Conservation (phyloP, 2,888 invertebrate genomes). For the Caenorhabditis wallacei region DNA sequence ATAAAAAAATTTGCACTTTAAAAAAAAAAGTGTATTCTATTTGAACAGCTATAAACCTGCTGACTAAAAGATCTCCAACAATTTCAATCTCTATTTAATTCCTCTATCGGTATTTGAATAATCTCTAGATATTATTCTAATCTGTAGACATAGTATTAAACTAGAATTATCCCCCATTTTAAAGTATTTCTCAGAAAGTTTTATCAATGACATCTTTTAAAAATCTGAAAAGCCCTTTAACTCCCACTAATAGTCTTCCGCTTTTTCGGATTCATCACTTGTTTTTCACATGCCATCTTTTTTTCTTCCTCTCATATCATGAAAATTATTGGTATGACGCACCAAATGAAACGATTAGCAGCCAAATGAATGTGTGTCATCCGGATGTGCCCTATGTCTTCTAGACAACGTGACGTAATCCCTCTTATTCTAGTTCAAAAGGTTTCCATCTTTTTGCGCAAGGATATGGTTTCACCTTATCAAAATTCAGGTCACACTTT, state of each 20-base stretch:
- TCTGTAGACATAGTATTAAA: slow-evolving; percentile 27
- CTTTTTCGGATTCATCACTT: slow-evolving; percentile 4
- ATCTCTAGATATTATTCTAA: slow-evolving; percentile 10
- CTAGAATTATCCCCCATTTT: background rate
- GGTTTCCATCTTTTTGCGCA: slow-evolving; percentile 19
- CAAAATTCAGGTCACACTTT: slow-evolving; percentile 25
- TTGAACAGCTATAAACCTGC: background rate
- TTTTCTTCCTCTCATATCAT: background rate
- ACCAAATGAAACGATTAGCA: slow-evolving; percentile 33
- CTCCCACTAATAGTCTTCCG: background rate
- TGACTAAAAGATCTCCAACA: background rate
- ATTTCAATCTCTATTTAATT: slow-evolving; percentile 14
- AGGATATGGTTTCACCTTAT: background rate
- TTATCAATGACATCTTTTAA: background rate
- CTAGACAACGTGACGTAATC: slow-evolving; percentile 47
- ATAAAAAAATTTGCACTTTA: background rate
- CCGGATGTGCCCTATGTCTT: slow-evolving; percentile 30
- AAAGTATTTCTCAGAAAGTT: background rate
- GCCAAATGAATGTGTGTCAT: slow-evolving; percentile 27
- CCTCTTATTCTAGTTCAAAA: slow-evolving; percentile 20
- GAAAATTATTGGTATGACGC: slow-evolving; percentile 31
- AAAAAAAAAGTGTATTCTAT: background rate
- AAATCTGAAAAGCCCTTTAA: slow-evolving; percentile 17
- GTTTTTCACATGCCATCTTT: slow-evolving; percentile 6
- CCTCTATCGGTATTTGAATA: slow-evolving; percentile 24